Percentiles rank a stretch among this genome's conserved stretches.
These are phyloP conservation scores for Eurystomus glaucurus DNA, from an alignment of 2,797 vertebrate species.

Conservation along the genomic window DNA sequence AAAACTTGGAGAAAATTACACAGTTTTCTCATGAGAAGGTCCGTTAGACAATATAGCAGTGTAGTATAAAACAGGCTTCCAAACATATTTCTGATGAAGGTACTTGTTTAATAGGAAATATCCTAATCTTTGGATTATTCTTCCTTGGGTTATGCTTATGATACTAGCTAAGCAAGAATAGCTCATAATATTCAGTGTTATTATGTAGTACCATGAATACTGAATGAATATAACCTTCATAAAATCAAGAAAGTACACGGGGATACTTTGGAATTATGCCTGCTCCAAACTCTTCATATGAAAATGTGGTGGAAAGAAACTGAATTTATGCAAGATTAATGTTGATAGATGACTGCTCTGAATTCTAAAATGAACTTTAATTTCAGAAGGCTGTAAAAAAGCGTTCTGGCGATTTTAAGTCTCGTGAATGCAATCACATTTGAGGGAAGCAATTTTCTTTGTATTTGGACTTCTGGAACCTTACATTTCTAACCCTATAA, in stretches of 20 bases:
- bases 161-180: background rate
- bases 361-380: constrained; percentile 39
- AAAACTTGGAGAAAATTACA: background rate
- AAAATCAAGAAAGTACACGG: background rate
- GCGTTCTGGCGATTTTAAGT: background rate
- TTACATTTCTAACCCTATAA: background rate
- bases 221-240: background rate
- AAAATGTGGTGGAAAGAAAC: background rate
- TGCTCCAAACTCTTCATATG: background rate
- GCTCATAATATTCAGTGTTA: background rate
- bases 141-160: background rate
- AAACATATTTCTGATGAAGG: background rate
- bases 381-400: background rate
- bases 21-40: background rate
- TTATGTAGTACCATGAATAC: background rate
- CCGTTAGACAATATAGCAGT: background rate
- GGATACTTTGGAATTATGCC: background rate
- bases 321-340: background rate
- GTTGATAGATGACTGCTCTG: background rate
- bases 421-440: background rate
- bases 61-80: background rate
- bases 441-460: background rate
- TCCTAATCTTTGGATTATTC: background rate
- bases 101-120: background rate
- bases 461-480: background rate